Percentiles rank a stretch among this genome's conserved stretches.
phyloP scores from a whole-genome alignment of 1,140 invertebrate genomes.

The Halotydeus destructor region DNA sequence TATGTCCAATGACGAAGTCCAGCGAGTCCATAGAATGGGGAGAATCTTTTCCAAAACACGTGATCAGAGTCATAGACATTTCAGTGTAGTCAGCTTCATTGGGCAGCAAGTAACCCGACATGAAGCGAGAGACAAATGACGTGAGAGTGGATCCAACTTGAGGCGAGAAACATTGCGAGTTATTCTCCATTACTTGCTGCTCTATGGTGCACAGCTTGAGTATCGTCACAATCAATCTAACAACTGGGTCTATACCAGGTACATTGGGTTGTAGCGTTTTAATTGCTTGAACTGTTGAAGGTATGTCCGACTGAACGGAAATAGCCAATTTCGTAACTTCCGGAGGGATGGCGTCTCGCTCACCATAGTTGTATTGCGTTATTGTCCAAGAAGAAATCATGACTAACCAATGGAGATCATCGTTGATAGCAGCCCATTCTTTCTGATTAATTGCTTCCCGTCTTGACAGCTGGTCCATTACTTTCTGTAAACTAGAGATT shows the following conservation, averaged over 20 bases:
- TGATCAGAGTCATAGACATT: constrained; percentile 31
- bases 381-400: constrained; percentile 41
- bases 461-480: too few relatives aligned
- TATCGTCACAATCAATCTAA: constrained; percentile 39
- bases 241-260: constrained; percentile 34
- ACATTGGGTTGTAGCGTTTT: constrained; percentile 25
- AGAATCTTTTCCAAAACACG: constrained; percentile 38
- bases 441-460: not conserved
- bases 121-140: constrained; percentile 59
- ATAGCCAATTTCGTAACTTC: constrained; percentile 41
- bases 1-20: constrained; percentile 38
- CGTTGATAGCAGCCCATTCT: constrained; percentile 25
- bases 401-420: constrained; percentile 73
- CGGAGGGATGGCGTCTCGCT: constrained; percentile 47
- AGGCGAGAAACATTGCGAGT: constrained; percentile 44
- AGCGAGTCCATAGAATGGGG: constrained; percentile 28
- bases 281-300: constrained; percentile 36
- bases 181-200: constrained; percentile 36
- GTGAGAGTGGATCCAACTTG: constrained; percentile 51
- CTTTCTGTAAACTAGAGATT: constrained; percentile 4
- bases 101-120: constrained; percentile 46
- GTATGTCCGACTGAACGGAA: constrained; percentile 37
- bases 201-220: constrained; percentile 45
- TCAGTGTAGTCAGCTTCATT: constrained; percentile 39
- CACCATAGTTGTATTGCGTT: constrained; percentile 46